These are phyloP conservation scores for Pionites leucogaster DNA, from an alignment of 2,113 vertebrate species.

Conservation along the genomic window DNA sequence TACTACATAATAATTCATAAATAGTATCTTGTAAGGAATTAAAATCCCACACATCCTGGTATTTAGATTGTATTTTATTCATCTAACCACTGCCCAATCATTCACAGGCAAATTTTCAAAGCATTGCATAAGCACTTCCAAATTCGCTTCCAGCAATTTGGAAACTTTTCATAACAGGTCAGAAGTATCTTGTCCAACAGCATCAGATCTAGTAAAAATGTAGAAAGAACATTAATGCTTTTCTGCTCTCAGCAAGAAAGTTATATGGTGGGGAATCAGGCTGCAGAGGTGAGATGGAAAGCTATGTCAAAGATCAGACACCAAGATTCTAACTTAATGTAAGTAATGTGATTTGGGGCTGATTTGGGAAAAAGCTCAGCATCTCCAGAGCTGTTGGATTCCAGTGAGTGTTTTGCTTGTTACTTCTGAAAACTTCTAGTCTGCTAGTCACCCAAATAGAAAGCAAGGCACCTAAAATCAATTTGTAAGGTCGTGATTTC, in stretches of 20 bases:
- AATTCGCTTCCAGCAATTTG: neutral
- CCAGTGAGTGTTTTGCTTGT: neutral
- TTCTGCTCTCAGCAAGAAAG: neutral
- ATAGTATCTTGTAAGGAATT: neutral
- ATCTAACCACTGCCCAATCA: neutral
- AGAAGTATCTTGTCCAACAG: neutral
- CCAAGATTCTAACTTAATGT: neutral
- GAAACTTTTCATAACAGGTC: neutral
- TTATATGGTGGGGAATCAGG: neutral
- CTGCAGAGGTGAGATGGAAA: neutral
- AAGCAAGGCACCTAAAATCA: neutral
- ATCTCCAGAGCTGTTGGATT: neutral
- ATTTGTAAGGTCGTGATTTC: neutral
- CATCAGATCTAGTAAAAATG: neutral
- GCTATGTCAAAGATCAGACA: neutral
- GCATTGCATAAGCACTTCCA: neutral
- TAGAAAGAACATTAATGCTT: neutral
- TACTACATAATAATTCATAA: neutral
- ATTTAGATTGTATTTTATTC: constrained; percentile 11
- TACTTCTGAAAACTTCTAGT: neutral
- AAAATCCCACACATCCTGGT: neutral
- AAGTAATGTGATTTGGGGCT: neutral
- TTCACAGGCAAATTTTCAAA: constrained; percentile 9
- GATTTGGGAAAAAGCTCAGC: neutral
- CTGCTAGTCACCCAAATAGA: neutral